These are phyloP conservation scores for Sebastolobus alascanus DNA, from an alignment of 2,797 vertebrate genomes.

Conservation along the genomic window DNA sequence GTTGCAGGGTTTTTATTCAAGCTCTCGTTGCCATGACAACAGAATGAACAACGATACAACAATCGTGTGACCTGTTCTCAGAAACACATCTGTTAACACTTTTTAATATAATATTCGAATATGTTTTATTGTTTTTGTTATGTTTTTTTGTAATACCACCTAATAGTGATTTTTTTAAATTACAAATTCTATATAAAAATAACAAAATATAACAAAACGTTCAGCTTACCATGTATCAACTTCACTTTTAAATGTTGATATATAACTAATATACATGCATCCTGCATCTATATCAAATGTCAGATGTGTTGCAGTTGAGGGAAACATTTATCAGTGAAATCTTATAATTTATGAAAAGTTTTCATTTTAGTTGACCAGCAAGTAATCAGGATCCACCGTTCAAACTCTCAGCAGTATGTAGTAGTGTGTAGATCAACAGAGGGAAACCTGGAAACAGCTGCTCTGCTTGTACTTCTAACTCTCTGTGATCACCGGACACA, in stretches of 20 bases:
- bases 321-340: not conserved
- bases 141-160: not conserved
- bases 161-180: not conserved
- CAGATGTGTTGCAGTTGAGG: not conserved
- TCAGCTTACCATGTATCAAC: not conserved
- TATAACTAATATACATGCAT: not conserved
- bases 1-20: constrained; percentile 30
- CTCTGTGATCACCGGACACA: not conserved
- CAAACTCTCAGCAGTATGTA: not conserved
- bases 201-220: not conserved
- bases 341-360: not conserved
- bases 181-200: not conserved
- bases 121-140: not conserved
- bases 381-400: not conserved
- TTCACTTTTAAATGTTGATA: not conserved
- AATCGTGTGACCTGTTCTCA: not conserved
- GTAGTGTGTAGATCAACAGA: not conserved
- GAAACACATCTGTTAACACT: not conserved
- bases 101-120: not conserved
- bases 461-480: not conserved
- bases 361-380: not conserved
- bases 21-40: not conserved
- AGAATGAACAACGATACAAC: not conserved
- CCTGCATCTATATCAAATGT: not conserved
- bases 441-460: not conserved